Conservation (phyloP, 2,797 vertebrate species). For the Tolypeutes matacus region DNA sequence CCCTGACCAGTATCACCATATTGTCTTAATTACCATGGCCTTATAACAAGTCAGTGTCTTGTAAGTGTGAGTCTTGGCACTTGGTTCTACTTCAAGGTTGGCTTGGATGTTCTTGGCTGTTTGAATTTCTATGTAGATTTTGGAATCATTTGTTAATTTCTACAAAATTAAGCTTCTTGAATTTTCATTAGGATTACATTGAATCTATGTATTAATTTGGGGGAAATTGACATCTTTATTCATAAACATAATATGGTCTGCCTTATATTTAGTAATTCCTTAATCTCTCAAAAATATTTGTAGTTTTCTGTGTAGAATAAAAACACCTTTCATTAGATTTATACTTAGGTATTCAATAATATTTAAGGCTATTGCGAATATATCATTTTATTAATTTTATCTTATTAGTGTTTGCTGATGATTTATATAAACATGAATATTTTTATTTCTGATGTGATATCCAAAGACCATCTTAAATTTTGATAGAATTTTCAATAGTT, state of each 20-base stretch:
- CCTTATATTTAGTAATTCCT: conserved; percentile 25
- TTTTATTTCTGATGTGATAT: conserved; percentile 34
- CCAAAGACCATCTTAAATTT: conserved; percentile 6
- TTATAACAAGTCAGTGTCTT: neutral
- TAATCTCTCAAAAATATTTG: neutral
- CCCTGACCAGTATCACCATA: neutral
- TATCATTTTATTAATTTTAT: neutral
- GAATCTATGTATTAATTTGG: neutral
- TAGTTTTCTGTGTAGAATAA: neutral
- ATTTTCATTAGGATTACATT: neutral
- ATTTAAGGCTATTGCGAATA: neutral
- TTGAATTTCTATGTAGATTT: neutral
- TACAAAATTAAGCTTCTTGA: neutral
- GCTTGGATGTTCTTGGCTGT: neutral
- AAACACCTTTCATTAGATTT: neutral
- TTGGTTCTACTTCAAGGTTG: neutral
- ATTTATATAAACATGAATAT: neutral
- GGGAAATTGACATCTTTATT: neutral
- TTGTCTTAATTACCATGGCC: neutral
- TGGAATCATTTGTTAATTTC: neutral
- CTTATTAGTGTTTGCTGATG: neutral
- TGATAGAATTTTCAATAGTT: neutral
- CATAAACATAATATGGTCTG: neutral
- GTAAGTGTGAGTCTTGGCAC: neutral
- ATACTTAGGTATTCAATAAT: neutral